Percentiles rank a stretch among this genome's conserved stretches.
phyloP scores from a whole-genome alignment of 1,140 invertebrate genomes.

The Sinella curviseta region DNA sequence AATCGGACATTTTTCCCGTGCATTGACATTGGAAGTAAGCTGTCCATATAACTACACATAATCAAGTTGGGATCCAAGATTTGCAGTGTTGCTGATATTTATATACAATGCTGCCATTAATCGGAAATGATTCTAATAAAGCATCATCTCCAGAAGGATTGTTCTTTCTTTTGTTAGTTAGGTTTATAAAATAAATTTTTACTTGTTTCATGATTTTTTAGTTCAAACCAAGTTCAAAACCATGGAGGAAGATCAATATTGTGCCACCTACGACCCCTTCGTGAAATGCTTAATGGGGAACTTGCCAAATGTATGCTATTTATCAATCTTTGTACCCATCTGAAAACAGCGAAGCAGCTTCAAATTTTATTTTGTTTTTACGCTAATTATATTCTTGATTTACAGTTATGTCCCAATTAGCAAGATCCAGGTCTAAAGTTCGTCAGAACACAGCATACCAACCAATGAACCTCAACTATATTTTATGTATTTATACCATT shows the following conservation, averaged over 20 bases:
- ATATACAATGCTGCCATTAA: too few relatives aligned
- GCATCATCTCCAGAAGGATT: too few relatives aligned
- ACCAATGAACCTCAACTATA: too few relatives aligned
- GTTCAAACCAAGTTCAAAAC: not conserved
- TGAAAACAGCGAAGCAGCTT: not conserved
- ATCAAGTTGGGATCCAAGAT: too few relatives aligned
- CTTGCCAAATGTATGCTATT: not conserved
- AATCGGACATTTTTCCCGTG: not conserved
- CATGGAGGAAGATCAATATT: slow-evolving; percentile 14
- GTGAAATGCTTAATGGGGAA: slow-evolving; percentile 18
- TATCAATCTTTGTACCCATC: not conserved
- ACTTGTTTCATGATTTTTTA: not conserved
- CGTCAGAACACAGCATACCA: too few relatives aligned
- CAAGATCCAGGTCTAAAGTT: not conserved
- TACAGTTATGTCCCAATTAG: not conserved
- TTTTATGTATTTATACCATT: too few relatives aligned
- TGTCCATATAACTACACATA: not conserved
- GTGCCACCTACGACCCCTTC: slow-evolving; percentile 25
- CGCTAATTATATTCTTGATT: not conserved
- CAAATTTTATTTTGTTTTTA: not conserved
- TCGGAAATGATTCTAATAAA: too few relatives aligned
- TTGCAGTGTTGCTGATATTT: too few relatives aligned
- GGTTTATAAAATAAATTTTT: too few relatives aligned
- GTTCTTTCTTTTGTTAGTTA: too few relatives aligned
- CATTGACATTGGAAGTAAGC: not conserved